These are phyloP conservation scores for Nomia melanderi DNA, from an alignment of 1,140 invertebrate species.

Conservation along the genomic window DNA sequence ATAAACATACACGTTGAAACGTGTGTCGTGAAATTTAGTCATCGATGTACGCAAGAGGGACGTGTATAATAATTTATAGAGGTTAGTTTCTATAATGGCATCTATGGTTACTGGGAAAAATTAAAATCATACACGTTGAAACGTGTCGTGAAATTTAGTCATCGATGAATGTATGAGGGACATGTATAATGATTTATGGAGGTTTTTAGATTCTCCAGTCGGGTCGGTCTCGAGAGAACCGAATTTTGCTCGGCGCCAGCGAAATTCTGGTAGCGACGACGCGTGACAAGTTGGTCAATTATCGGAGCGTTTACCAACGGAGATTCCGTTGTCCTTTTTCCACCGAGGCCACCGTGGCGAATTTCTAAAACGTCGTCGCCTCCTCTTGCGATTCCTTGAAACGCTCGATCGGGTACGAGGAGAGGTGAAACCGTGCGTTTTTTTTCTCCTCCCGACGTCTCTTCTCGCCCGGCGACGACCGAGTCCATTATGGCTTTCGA, in stretches of 20 bases:
- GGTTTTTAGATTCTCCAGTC: too few relatives aligned
- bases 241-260: background rate
- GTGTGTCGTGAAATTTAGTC: too few relatives aligned
- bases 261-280: background rate
- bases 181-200: too few relatives aligned
- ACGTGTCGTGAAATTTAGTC: too few relatives aligned
- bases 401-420: background rate
- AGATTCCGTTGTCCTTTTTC: conserved; percentile 20
- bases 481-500: conserved; percentile 33
- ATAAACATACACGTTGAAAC: too few relatives aligned
- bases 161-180: too few relatives aligned
- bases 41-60: too few relatives aligned
- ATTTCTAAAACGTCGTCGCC: background rate
- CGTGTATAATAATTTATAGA: too few relatives aligned
- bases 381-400: conserved; percentile 29
- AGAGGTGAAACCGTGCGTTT: conserved; percentile 2
- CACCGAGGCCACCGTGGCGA: conserved; percentile 8
- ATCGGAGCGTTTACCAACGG: background rate
- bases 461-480: background rate
- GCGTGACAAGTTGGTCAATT: conserved; percentile 39
- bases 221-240: too few relatives aligned
- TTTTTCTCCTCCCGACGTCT: background rate
- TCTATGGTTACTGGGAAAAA: too few relatives aligned
- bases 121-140: too few relatives aligned
- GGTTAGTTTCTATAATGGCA: too few relatives aligned